Base-by-base conservation (phyloP, 2,797 vertebrate genomes). In the Crocidura indochinensis region DNA sequence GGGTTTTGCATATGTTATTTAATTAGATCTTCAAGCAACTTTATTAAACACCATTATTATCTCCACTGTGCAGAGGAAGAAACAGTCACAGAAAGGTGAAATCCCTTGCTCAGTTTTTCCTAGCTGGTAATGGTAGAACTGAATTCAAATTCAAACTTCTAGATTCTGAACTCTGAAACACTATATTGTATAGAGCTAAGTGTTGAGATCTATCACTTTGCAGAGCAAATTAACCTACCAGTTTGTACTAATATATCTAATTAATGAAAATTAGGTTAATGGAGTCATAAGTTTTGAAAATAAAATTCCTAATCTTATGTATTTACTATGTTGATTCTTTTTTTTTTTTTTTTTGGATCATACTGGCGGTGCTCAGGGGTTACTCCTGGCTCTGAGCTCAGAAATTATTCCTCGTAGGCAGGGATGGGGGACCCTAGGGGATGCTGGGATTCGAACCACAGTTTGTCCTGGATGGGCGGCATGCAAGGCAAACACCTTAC, bases 241-340 rank as follows among this genome's bases (percentile, higher is more conserved):
- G 0, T 46, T 78, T 56, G 67, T 10, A 17, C 29, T 6, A 56
- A 47, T 8, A 4, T 38, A 84, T 17, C 29, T 64, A 20, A 44
- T 60, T 20, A 29, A 71, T 76, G 26, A 46, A 75, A 71, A 53
- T n/a, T n/a, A 51, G 2, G 0, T 53, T 51, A 72, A 67, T 62
- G 9, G 38, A 47, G 46, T 75, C 88, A 71, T 86, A 64, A 71
- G 67, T 82, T 19, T 10, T 83, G 60, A 56, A 77, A 92, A 85
- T 65, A 79, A 79, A 91, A 78, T 47, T 65, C 4, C 22, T 51
- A 60, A 91, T 15, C 49, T 53, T 80, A 82, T 82, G 60, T 26
- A 17, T 84, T 75, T 89, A 22, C 22, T 53, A 24, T 38, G 22
- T 20, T 71, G 67, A 29, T 65, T 91, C 77, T 80, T 75, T 27